A percentile compares a stretch with the other conserved stretches of the same genome.
These are phyloP conservation scores for Oxyura jamaicensis DNA, from an alignment of 2,113 vertebrate genomes.

Conservation along the genomic window DNA sequence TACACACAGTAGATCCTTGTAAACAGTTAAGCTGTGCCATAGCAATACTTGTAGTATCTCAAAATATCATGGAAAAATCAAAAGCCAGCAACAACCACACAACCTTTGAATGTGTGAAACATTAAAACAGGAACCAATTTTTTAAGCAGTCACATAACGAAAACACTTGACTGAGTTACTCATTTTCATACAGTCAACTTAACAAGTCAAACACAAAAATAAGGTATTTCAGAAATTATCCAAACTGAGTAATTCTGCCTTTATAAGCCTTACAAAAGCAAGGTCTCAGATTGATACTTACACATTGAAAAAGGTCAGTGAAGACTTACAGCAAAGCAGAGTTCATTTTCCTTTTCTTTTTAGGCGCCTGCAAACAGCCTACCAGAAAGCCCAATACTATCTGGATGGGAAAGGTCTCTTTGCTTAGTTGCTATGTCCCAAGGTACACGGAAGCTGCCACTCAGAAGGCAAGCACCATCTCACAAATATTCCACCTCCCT, in stretches of 20 bases:
- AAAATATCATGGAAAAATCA: neutral
- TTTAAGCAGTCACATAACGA: neutral
- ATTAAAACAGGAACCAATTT: neutral
- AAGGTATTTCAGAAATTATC: neutral
- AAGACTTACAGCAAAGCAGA: neutral
- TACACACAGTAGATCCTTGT: neutral
- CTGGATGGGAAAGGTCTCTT: neutral
- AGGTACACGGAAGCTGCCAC: neutral
- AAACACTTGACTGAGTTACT: neutral
- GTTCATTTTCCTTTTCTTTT: neutral
- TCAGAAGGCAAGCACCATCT: neutral
- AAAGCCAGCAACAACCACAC: neutral
- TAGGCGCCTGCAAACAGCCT: neutral
- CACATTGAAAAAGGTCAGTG: rapidly evolving
- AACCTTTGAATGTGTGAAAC: rapidly evolving
- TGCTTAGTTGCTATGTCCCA: neutral
- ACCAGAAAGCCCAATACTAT: neutral
- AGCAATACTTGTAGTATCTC: neutral
- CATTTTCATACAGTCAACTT: neutral
- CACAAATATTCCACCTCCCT: neutral
- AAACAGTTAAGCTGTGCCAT: neutral
- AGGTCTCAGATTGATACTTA: neutral
- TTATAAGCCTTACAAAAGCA: neutral
- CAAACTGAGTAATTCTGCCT: neutral
- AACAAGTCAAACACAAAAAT: neutral